Evolutionary conservation across 1,140 invertebrate species (phyloP).

Genomic region (Heliconius congener): DNA sequence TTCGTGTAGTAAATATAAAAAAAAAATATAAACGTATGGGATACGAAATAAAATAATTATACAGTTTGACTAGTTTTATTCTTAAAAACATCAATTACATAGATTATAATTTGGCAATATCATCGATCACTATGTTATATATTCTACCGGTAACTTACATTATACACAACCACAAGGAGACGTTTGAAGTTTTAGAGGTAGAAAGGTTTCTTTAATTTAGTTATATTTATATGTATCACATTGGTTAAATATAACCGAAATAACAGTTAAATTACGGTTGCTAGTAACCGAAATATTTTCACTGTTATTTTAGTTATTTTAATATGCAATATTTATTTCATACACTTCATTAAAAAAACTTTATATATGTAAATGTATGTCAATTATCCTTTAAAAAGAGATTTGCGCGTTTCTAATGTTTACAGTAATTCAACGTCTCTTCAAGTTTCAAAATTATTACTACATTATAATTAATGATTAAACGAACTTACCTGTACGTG

Average conservation of each 20-base stretch:
- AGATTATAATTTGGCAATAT: constrained; percentile 66
- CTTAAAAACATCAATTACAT: constrained; percentile 68
- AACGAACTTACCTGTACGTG: too few relatives aligned
- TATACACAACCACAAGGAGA: constrained; percentile 57
- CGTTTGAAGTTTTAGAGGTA: constrained; percentile 47
- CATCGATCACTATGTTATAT: constrained; percentile 44
- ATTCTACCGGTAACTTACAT: constrained; percentile 42
- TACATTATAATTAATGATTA: too few relatives aligned
- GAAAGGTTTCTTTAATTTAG: constrained; percentile 29
- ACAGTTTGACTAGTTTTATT: constrained; percentile 70
- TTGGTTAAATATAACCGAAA: constrained; percentile 4
- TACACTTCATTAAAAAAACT: neutral
- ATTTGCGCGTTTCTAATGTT: too few relatives aligned
- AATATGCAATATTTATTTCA: neutral
- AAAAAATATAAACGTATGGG: too few relatives aligned
- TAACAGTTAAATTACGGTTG: neutral
- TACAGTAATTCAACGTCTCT: too few relatives aligned
- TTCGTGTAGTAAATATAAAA: too few relatives aligned
- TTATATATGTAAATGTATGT: neutral
- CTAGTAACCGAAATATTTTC: neutral
- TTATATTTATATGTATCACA: neutral
- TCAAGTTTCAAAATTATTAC: too few relatives aligned
- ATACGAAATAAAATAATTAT: neutral
- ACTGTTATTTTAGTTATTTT: neutral
- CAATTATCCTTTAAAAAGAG: neutral